Evolutionary conservation across 2,113 vertebrate genomes (phyloP).

Genomic region (Calidris pugnax): DNA sequence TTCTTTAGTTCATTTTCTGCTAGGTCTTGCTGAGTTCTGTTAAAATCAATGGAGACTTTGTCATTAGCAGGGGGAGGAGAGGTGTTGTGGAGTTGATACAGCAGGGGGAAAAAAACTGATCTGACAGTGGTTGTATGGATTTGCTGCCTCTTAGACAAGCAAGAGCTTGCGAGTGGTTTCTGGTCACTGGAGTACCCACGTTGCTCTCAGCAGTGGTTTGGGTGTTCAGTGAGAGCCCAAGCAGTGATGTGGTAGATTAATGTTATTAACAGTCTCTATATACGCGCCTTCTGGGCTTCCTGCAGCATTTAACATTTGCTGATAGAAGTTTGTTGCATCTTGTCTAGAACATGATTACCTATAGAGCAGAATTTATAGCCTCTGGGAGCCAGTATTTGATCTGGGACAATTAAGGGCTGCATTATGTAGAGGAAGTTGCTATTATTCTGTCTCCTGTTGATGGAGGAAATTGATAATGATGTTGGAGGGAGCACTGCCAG

Average conservation of each 20-base stretch:
- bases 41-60: constrained; percentile 10
- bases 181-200: not conserved
- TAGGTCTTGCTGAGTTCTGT: not conserved
- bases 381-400: not conserved
- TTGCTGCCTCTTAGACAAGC: not conserved
- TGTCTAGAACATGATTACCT: not conserved
- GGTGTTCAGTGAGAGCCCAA: not conserved
- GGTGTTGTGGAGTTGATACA: not conserved
- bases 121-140: not conserved
- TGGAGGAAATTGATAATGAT: constrained; percentile 44
- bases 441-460: constrained; percentile 23
- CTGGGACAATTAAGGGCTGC: constrained; percentile 4
- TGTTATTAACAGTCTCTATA: not conserved
- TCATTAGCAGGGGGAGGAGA: not conserved
- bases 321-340: not conserved
- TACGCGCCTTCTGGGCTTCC: not conserved
- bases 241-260: not conserved
- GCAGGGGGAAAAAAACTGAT: accelerated
- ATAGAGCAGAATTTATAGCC: not conserved
- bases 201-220: not conserved
- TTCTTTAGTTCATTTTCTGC: not conserved
- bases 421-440: constrained; percentile 14
- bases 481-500: not conserved
- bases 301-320: not conserved
- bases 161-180: not conserved